A percentile compares a stretch with the other conserved stretches of the same genome.
Evolutionary conservation across 2,113 vertebrate species (phyloP).

Genomic region (Papio anubis): DNA sequence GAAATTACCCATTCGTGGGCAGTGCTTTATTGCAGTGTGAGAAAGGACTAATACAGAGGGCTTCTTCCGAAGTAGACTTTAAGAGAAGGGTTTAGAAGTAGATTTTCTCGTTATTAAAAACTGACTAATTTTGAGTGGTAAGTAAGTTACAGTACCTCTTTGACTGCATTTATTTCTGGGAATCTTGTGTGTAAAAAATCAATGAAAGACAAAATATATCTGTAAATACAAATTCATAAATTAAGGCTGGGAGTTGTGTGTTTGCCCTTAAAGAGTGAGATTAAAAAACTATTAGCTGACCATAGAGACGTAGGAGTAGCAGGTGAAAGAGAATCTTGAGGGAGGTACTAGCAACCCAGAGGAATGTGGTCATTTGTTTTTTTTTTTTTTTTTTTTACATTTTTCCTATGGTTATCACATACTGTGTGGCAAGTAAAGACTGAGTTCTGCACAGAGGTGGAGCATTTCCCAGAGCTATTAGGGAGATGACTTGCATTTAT

Average conservation of each 20-base stretch:
- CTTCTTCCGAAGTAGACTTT: background rate
- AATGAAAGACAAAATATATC: background rate
- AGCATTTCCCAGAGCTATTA: background rate
- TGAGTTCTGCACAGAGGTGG: background rate
- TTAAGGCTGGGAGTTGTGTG: background rate
- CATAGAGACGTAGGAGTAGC: background rate
- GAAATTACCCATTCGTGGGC: too few species aligned
- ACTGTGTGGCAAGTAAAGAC: background rate
- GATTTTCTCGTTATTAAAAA: background rate
- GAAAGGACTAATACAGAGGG: background rate
- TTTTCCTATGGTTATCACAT: background rate
- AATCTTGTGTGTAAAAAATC: background rate
- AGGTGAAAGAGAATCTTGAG: background rate
- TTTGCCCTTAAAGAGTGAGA: background rate
- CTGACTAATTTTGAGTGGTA: background rate
- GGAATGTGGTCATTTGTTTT: background rate
- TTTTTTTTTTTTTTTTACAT: background rate
- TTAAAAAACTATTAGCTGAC: background rate
- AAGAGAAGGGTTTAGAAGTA: conserved; percentile 17
- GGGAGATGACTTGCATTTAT: background rate
- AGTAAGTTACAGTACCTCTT: background rate
- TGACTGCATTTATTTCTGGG: conserved; percentile 1
- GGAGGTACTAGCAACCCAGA: background rate
- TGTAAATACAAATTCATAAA: conserved; percentile 22
- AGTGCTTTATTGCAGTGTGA: too few species aligned